Percentiles rank a stretch among this genome's conserved stretches.
phyloP scores from a whole-genome alignment of 92 coral and sea anemone genomes.

The Zoanthus sansibaricus region DNA sequence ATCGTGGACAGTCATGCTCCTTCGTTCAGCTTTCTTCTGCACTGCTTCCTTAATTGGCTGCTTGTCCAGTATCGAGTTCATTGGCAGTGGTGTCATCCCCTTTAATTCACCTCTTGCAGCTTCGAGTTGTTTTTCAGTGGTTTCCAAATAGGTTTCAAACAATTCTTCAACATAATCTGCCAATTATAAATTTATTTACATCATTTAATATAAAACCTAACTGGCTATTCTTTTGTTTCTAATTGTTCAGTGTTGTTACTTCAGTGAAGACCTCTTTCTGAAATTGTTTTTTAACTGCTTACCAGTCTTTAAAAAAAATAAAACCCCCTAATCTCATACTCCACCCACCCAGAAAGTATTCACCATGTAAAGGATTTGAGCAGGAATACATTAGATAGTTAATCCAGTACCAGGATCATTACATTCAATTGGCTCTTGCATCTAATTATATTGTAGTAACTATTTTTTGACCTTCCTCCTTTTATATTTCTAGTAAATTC shows the following conservation, averaged over 20 bases:
- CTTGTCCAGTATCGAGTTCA: slow-evolving; percentile 45
- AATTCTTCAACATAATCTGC: slow-evolving; percentile 38
- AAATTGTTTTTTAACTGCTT: background rate
- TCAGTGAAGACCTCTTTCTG: background rate
- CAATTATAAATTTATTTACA: background rate
- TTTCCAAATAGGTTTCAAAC: slow-evolving; percentile 31
- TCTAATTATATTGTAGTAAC: no score
- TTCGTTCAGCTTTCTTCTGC: slow-evolving; percentile 21
- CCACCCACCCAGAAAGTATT: background rate
- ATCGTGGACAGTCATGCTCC: slow-evolving; percentile 36
- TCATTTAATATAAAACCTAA: background rate
- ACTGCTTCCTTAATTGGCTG: slow-evolving; percentile 29
- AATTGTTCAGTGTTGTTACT: background rate
- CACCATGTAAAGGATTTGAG: background rate
- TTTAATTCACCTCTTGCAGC: slow-evolving; percentile 33
- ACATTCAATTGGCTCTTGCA: background rate
- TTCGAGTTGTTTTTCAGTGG: background rate
- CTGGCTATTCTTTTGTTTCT: background rate
- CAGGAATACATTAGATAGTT: no score
- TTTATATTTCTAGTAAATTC: no score
- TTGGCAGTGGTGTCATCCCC: slow-evolving; percentile 30
- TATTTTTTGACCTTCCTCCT: no score
- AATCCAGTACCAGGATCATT: background rate
- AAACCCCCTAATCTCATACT: background rate
- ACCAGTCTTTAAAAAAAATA: background rate